phyloP scores from a whole-genome alignment of 2,888 invertebrate genomes.

The Druceiella hillmani region DNA sequence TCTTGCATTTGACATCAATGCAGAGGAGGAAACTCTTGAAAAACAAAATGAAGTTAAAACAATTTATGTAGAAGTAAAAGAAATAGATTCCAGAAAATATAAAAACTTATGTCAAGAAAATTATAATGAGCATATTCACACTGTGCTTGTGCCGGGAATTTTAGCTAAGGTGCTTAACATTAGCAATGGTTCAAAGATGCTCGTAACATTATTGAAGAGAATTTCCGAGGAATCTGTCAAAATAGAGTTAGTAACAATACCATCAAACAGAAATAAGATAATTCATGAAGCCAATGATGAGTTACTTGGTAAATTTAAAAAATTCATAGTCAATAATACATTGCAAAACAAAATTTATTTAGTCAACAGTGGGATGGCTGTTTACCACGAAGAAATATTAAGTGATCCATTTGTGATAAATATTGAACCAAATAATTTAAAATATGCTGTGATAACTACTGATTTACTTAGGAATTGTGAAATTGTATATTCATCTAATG shows the following conservation, averaged over 20 bases:
- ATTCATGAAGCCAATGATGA: too few species aligned
- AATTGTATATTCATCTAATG: too few species aligned
- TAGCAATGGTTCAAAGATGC: constrained; percentile 51
- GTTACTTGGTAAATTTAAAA: constrained; percentile 45
- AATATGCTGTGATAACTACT: constrained; percentile 46
- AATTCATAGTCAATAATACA: constrained; percentile 45
- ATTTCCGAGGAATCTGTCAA: constrained; percentile 7
- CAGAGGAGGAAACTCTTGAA: too few species aligned
- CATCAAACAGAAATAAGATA: too few species aligned
- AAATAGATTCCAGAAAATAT: too few species aligned
- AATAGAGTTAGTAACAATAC: constrained; percentile 1
- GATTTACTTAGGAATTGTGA: constrained; percentile 49
- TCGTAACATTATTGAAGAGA: constrained; percentile 48
- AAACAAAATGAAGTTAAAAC: too few species aligned
- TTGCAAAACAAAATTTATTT: constrained; percentile 46
- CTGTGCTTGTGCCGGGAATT: constrained; percentile 49
- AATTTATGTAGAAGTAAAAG: too few species aligned
- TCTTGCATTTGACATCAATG: too few species aligned
- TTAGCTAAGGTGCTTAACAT: constrained; percentile 51
- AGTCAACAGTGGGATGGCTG: constrained; percentile 49
- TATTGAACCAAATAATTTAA: constrained; percentile 41
- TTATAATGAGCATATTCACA: constrained; percentile 39
- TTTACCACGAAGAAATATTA: constrained; percentile 40
- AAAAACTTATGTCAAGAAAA: constrained; percentile 40
- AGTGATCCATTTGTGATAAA: constrained; percentile 39